These are phyloP conservation scores for Muntiacus reevesi DNA, from an alignment of 2,113 vertebrate species.

Conservation along the genomic window DNA sequence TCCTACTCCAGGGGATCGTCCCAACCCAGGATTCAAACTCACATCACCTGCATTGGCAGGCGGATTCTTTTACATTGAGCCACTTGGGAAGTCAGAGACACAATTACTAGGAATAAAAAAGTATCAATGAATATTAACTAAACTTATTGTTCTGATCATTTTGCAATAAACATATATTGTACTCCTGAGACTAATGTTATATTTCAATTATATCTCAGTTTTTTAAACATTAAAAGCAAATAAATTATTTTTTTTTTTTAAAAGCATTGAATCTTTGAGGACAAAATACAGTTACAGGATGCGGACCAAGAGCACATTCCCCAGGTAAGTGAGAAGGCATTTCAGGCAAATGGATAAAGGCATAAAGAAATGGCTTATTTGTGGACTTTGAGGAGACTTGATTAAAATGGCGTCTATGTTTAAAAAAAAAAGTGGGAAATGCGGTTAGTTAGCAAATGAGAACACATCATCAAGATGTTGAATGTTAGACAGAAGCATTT, in stretches of 20 bases:
- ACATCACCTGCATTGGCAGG: not conserved
- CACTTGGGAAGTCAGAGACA: not conserved
- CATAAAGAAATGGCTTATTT: conserved; percentile 6
- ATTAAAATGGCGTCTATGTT: not conserved
- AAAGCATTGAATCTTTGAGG: not conserved
- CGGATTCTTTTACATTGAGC: not conserved
- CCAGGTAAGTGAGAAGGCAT: not conserved
- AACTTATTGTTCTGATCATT: not conserved
- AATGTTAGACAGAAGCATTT: conserved; percentile 1
- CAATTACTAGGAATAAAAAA: not conserved
- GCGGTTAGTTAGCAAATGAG: not conserved
- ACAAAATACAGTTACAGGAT: not conserved
- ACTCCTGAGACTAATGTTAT: not conserved
- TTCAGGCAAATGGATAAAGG: not conserved
- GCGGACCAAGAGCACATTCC: not conserved
- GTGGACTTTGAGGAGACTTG: not conserved
- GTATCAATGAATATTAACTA: not conserved
- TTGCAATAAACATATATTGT: not conserved
- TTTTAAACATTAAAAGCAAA: not conserved
- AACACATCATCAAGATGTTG: conserved; percentile 2
- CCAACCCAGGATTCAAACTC: not conserved
- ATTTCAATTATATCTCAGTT: not conserved
- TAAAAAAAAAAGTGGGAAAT: not conserved
- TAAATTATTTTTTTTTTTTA: not conserved
- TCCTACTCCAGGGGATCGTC: not conserved